Base-by-base conservation (phyloP, 2,113 vertebrate species). In the Nothobranchius kuhntae region DNA sequence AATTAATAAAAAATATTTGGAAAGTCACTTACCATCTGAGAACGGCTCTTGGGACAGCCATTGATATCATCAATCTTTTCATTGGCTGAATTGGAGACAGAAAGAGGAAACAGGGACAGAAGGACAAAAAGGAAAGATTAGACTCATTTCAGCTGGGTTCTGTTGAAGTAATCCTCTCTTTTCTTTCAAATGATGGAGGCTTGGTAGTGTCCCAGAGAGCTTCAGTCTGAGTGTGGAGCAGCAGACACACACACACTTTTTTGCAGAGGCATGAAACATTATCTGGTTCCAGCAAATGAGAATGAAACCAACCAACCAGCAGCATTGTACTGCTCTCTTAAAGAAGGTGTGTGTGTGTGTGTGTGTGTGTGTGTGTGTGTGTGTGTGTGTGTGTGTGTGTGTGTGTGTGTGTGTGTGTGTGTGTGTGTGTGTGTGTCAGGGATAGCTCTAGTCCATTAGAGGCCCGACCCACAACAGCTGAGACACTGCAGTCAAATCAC, bases 11-110 rank as follows among this genome's bases (percentile, higher is more conserved):
- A 44, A 45, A 11, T 2, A 71, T 66, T 40, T 6, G n/a, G 13
- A 47, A 21, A 65, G 61, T 68, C 73, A 93, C 97, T 98, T 64
- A 99, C 98, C 98, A 99, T 99, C 94, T 99, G 98, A 83, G 98
- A 95, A 47, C 92, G 94, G 81, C 96, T 99, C 94, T 96, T 98
- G 0, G 98, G 98, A 87, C 95, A 96, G 92, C 95, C 96, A 93
- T 98, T 98, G 93, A 98, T 99, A 77, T 98, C 96, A 81, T 94
- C 96, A 61, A 99, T 97, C 94, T 99, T 99, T 84, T 99, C 98
- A 86, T 99, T 98, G 84, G 98, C 98, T 99, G 92, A 71, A 74
- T 60, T 67, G 61, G 17, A 77, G 68, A 93, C 89, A 81, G 51
- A 30, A 30, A 57, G 15, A 57, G 53, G 13, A 14, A 55, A 55